Conservation (phyloP, 2,888 invertebrate genomes). For the Heterodera filipjevi region DNA sequence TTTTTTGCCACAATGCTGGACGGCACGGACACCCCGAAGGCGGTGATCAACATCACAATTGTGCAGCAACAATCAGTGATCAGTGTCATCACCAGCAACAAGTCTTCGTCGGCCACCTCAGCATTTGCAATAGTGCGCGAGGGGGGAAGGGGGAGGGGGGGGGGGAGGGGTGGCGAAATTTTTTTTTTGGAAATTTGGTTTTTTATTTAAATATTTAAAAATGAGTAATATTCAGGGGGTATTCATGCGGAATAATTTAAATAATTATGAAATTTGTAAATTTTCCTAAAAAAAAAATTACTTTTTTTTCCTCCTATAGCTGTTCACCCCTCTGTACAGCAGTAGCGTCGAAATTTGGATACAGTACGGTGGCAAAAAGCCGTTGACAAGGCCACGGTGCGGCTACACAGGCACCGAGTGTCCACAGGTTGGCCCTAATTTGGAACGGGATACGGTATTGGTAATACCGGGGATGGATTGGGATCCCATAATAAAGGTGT, state of each 20-base stretch:
- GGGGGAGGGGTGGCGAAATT: too few relatives aligned
- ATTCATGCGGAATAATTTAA: too few relatives aligned
- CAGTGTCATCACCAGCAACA: not conserved
- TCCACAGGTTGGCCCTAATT: constrained; percentile 36
- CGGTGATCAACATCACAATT: constrained; percentile 23
- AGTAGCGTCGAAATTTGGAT: constrained; percentile 8
- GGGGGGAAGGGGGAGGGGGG: too few relatives aligned
- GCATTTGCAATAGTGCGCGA: not conserved
- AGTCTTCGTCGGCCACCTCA: not conserved
- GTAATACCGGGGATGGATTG: not conserved
- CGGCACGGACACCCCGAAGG: constrained; percentile 28
- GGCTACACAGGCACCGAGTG: constrained; percentile 46
- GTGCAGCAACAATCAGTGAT: not conserved
- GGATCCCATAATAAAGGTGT: too few relatives aligned
- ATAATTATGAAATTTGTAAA: too few relatives aligned
- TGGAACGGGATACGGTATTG: not conserved
- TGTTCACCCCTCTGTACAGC: constrained; percentile 2
- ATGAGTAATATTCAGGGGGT: too few relatives aligned
- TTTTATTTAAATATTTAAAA: too few relatives aligned
- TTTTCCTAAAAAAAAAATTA: too few relatives aligned
- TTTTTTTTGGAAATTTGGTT: too few relatives aligned
- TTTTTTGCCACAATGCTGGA: constrained; percentile 37
- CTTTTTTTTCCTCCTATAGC: not conserved
- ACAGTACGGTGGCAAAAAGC: constrained; percentile 18
- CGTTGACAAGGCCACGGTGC: constrained; percentile 31